Conservation (phyloP, 2,888 invertebrate genomes). For the Dryobota labecula region DNA sequence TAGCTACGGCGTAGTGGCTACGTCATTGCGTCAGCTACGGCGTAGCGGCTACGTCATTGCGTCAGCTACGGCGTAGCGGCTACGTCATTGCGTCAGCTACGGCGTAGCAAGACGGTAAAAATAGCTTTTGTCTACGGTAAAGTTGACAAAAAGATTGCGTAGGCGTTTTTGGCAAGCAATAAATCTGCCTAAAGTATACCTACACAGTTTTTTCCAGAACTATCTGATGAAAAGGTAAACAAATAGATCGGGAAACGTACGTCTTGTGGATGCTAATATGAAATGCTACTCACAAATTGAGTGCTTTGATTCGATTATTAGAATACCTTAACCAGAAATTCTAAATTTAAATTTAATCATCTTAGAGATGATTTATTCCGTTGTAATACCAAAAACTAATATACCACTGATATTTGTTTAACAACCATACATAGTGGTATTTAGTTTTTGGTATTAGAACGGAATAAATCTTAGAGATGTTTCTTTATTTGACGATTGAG, state of each 20-base stretch:
- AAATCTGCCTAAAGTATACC: background rate
- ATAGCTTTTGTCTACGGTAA: background rate
- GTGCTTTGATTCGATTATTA: too few relatives aligned
- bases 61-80: slow-evolving; percentile 47
- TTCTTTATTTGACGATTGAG: too few relatives aligned
- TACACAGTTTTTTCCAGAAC: background rate
- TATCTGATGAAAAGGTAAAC: background rate
- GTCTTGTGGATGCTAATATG: too few relatives aligned
- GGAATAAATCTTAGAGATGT: too few relatives aligned
- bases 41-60: slow-evolving; percentile 30
- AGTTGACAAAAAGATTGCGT: slow-evolving; percentile 3
- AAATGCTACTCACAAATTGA: too few relatives aligned
- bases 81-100: slow-evolving; percentile 30
- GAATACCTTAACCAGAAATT: too few relatives aligned
- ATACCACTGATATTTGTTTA: too few relatives aligned
- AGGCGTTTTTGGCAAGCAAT: background rate
- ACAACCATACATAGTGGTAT: too few relatives aligned
- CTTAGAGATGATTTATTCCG: too few relatives aligned
- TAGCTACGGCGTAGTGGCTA: slow-evolving; percentile 47
- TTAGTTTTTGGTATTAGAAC: too few relatives aligned
- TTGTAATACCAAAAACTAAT: too few relatives aligned
- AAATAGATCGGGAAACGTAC: background rate
- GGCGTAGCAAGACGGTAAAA: slow-evolving; percentile 29
- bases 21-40: slow-evolving; percentile 32
- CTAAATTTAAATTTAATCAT: too few relatives aligned